Evolutionary conservation across 1,140 invertebrate genomes (phyloP).

Genomic region (Saccostrea cuccullata): DNA sequence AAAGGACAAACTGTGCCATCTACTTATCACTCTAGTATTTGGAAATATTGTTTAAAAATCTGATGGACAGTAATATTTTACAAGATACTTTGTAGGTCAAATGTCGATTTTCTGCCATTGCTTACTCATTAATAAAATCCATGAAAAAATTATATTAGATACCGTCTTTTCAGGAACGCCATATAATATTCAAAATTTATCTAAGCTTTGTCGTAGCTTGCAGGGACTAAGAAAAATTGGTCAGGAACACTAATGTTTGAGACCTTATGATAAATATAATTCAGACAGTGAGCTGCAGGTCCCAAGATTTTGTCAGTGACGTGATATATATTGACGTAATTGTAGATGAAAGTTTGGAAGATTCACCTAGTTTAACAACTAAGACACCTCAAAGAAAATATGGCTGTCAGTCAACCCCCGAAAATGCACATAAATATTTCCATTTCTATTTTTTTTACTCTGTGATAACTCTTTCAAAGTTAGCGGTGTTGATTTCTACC

Average conservation of each 20-base stretch:
- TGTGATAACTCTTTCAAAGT: no score
- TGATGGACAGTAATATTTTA: no score
- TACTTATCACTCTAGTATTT: constrained; percentile 56
- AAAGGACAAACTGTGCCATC: constrained; percentile 69
- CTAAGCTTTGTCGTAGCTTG: constrained; percentile 48
- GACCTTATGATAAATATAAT: constrained; percentile 51
- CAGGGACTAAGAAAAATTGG: constrained; percentile 49
- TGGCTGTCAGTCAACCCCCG: no score
- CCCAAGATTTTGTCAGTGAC: constrained; percentile 50
- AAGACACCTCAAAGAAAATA: no score
- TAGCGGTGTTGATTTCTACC: no score
- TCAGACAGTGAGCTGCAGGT: constrained; percentile 52
- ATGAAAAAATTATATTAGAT: constrained; percentile 48
- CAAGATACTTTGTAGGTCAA: constrained; percentile 40
- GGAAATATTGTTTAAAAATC: constrained; percentile 65
- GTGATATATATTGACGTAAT: constrained; percentile 39
- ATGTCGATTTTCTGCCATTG: constrained; percentile 53
- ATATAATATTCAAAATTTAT: constrained; percentile 53
- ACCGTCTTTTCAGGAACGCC: constrained; percentile 36
- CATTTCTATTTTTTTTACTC: no score
- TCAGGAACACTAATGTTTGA: constrained; percentile 43
- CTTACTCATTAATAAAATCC: constrained; percentile 54
- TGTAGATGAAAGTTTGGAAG: no score
- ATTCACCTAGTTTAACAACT: no score
- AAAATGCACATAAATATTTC: no score